Percentiles rank a stretch among this genome's conserved stretches.
Conservation (phyloP, 2,797 vertebrate genomes). For the Muraenolepis orangiensis region DNA sequence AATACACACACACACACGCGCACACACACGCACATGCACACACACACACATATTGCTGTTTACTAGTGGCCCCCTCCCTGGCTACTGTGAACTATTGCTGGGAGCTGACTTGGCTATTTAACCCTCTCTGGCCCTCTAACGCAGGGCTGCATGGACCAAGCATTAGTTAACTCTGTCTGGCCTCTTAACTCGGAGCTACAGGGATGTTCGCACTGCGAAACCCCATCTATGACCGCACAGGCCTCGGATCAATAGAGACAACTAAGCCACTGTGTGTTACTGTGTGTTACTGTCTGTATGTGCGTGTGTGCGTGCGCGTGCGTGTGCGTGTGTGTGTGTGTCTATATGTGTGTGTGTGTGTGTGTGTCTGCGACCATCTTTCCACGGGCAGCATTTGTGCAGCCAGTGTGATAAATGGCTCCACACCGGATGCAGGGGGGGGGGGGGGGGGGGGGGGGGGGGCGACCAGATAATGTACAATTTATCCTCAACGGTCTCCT, state of each 20-base stretch:
- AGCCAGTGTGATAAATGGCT: background rate
- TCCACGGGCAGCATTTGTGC: background rate
- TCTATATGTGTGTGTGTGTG: background rate
- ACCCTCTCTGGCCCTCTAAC: too few relatives aligned
- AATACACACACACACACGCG: slow-evolving; percentile 16
- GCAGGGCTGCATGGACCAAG: slow-evolving; percentile 21
- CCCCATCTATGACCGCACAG: slow-evolving; percentile 5
- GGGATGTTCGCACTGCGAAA: background rate
- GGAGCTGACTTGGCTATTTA: too few relatives aligned
- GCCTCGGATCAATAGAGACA: slow-evolving; percentile 9
- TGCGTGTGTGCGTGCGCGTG: too few relatives aligned
- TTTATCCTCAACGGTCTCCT: slow-evolving; percentile 37
- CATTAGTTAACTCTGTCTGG: slow-evolving; percentile 6
- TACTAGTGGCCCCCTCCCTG: slow-evolving; percentile 32
- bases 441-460: too few relatives aligned
- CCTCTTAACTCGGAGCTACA: background rate
- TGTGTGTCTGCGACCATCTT: background rate
- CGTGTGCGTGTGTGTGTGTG: background rate
- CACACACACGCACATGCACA: slow-evolving; percentile 11
- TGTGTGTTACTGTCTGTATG: slow-evolving; percentile 11
- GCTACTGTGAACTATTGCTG: too few relatives aligned
- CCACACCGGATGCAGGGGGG: background rate
- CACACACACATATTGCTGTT: slow-evolving; percentile 28
- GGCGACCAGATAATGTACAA: slow-evolving; percentile 10
- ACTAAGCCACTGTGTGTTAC: slow-evolving; percentile 19